phyloP scores from a whole-genome alignment of 2,888 invertebrate genomes.

The Dilophus febrilis region DNA sequence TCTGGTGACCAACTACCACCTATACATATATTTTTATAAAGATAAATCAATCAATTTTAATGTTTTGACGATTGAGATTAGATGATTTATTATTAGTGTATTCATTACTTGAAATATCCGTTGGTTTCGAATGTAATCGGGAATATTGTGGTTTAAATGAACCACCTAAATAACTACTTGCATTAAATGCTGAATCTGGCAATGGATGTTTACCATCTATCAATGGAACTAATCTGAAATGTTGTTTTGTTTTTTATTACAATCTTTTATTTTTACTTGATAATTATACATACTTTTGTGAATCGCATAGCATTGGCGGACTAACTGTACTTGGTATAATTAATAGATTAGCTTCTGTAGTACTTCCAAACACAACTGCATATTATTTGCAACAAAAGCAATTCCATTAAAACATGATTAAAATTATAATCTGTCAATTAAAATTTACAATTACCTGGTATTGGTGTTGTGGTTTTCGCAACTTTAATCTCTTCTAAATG shows the following conservation, averaged over 20 bases:
- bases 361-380: too few species aligned
- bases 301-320: slow-evolving; percentile 31
- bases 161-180: slow-evolving; percentile 36
- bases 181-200: slow-evolving; percentile 37
- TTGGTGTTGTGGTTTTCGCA: too few species aligned
- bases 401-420: too few species aligned
- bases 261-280: background rate
- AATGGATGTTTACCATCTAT: slow-evolving; percentile 34
- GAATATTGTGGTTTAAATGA: slow-evolving; percentile 37
- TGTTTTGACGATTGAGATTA: background rate
- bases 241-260: background rate
- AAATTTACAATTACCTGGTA: too few species aligned
- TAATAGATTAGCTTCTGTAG: background rate
- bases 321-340: slow-evolving; percentile 22
- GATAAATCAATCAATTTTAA: background rate
- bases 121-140: slow-evolving; percentile 28
- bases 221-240: slow-evolving; percentile 21
- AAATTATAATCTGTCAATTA: too few species aligned
- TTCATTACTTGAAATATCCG: slow-evolving; percentile 14
- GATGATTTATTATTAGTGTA: slow-evolving; percentile 7
- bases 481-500: too few species aligned
- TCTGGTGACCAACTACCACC: slow-evolving; percentile 56
- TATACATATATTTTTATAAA: slow-evolving; percentile 12
- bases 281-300: slow-evolving; percentile 22
- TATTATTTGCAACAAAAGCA: too few species aligned